Base-by-base conservation (phyloP, 2,113 vertebrate species). In the Urocynchramus pylzowi region DNA sequence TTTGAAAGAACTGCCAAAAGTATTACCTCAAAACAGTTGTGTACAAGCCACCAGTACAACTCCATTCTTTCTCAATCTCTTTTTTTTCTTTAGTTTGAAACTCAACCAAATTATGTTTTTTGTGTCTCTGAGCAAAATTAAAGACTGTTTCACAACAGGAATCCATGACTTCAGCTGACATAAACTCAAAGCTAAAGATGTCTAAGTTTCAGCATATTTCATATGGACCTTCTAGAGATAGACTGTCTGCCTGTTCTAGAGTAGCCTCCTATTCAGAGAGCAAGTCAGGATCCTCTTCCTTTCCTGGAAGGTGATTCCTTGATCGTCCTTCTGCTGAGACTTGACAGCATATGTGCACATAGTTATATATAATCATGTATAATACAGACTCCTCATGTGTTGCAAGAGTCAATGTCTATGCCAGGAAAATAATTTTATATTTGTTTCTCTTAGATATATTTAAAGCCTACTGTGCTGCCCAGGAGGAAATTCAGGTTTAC, bases 241-340 rank as follows among this genome's bases (percentile, higher is more conserved):
- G 52, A 91, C 24, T 4, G 3, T 57, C 84, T 80, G 82, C 49
- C 54, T 83, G n/a, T 44, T 87, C 57, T 64, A 64, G 69, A 82
- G 75, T 19, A 88, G 67, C 59, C 49, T 80, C 53, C 39, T 70
- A 80, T 60, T 60, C 79, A 61, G 56, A 78, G 60, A 76, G 53
- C 59, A 82, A 76, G 16, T 70, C 33, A 67, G 86, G 68, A 94
- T 89, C 33, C 77, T 89, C 74, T 91, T 77, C 67, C 71, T 79
- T 90, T 93, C 92, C 90, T 94, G 68, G 85, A 94, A 93, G 63
- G 87, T 12, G 50, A 92, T 88, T 90, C 92, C 95, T 90, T 93
- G 75, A 90, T 77, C 49, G n/a, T 86, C 85, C 83, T 88, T 52
- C 90, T 92, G 88, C 75, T 88, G 45, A 54, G 63, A 86, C 45